Percentiles rank a stretch among this genome's conserved stretches.
These are phyloP conservation scores for Apocheima hispidaria DNA, from an alignment of 2,888 invertebrate genomes.

Conservation along the genomic window DNA sequence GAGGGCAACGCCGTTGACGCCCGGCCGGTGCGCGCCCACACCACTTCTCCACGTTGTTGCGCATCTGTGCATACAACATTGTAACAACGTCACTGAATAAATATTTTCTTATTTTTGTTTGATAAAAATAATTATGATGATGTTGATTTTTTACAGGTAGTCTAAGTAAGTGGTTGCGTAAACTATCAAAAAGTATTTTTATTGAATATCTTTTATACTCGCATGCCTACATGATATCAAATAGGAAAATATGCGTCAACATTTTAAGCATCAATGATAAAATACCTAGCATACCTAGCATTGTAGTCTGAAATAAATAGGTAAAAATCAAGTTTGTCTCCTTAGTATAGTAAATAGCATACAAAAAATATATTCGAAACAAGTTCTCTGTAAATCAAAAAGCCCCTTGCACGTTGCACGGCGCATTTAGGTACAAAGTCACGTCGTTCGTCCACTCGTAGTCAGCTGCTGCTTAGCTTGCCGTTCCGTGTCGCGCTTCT, in stretches of 20 bases:
- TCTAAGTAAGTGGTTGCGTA: too few relatives aligned
- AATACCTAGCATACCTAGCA: too few relatives aligned
- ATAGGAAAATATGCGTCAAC: too few relatives aligned
- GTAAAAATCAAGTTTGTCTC: too few relatives aligned
- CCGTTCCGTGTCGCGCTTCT: conserved; percentile 88
- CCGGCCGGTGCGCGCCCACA: conserved; percentile 78
- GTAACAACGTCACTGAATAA: conserved; percentile 56
- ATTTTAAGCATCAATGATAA: too few relatives aligned
- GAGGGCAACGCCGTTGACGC: conserved; percentile 77
- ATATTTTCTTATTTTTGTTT: background rate
- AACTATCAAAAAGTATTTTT: too few relatives aligned
- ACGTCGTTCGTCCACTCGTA: conserved; percentile 70
- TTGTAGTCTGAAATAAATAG: too few relatives aligned
- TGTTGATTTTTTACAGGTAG: too few relatives aligned
- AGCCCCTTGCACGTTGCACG: conserved; percentile 16
- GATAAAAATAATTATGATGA: background rate
- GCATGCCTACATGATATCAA: too few relatives aligned
- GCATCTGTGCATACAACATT: conserved; percentile 72
- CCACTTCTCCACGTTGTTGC: conserved; percentile 83
- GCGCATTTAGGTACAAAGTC: conserved; percentile 64
- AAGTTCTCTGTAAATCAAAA: background rate
- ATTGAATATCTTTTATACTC: too few relatives aligned
- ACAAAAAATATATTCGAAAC: background rate
- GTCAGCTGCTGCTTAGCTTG: conserved; percentile 91
- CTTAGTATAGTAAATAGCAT: too few relatives aligned